Evolutionary conservation across 2,888 invertebrate genomes (phyloP), one percentile per base, ranked within the genome.

Genomic region (Antheraea yamamai): DNA sequence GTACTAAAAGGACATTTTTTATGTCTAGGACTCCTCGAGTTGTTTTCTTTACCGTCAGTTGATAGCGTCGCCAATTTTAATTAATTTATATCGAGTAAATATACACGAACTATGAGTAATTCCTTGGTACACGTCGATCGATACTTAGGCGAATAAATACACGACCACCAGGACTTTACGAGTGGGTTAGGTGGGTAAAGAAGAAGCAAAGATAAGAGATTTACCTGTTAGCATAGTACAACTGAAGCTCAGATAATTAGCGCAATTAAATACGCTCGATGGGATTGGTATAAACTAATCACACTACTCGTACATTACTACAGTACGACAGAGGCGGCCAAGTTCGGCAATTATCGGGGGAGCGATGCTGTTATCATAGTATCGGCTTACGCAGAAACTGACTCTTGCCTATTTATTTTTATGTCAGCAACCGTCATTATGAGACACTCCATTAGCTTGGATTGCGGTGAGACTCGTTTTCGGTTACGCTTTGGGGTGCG

Each of bases 401-500:
- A 94, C 91, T 94, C 94, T 93, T 90, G 93, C 92, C 95, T 95
- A 95, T 95, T 95, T 95, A 94, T 95, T 95, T 95, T 95, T 95
- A 95, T 95, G 95, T 95, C 95, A 94, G 93, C 93, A 94, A 93
- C 94, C 94, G 93, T 94, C 95, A 94, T 95, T 94, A 94, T 93
- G 94, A 93, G 94, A 94, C 94, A 95, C 95, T 95, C 95, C 95
- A 95, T 95, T 95, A 95, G 94, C 92, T 95, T 89, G 94, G 94
- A 95, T 95, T 94, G 94, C 93, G 92, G 92, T 89, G 89, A 88
- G 87, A 89, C 91, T 90, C 91, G 93, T 92, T 93, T 94, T 95
- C 92, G 92, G 94, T 94, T 94, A 92, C 94, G 90, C 88, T 89
- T 87, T 91, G 89, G 94, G 93, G 94, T 90, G 92, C 89, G 90